A percentile compares a stretch with the other conserved stretches of the same genome.
Conservation (phyloP, 2,113 vertebrate species). For the Cyprinus carpio region DNA sequence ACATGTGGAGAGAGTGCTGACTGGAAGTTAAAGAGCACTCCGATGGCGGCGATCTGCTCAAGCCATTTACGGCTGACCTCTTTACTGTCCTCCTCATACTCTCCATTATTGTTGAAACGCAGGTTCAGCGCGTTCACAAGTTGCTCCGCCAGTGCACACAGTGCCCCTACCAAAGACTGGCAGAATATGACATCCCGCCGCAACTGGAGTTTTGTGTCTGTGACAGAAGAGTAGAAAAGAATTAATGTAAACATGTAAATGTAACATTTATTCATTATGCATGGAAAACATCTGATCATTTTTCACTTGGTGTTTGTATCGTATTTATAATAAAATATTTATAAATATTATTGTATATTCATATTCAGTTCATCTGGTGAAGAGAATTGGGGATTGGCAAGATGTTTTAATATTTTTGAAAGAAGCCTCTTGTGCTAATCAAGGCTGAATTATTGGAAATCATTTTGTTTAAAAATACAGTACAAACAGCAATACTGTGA, state of each 20-base stretch:
- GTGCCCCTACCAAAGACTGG: constrained; percentile 87
- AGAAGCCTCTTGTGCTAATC: neutral
- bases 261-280: neutral
- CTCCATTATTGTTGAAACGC: constrained; percentile 93
- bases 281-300: neutral
- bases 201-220: constrained; percentile 92
- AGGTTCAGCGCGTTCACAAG: constrained; percentile 86
- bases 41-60: constrained; percentile 91
- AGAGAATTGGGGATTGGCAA: neutral
- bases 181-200: constrained; percentile 92
- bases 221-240: neutral
- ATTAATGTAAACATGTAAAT: too few relatives aligned
- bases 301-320: neutral
- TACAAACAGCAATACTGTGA: neutral
- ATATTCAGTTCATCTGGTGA: neutral
- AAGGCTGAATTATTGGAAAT: neutral
- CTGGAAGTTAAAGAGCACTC: constrained; percentile 91
- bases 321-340: neutral
- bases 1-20: constrained; percentile 81
- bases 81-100: constrained; percentile 93
- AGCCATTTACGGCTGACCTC: constrained; percentile 98
- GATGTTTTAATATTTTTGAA: neutral
- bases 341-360: neutral
- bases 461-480: neutral
- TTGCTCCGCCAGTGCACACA: constrained; percentile 92